Conservation (phyloP, 2,797 vertebrate species). For the Parauchenoglanis ngamensis region DNA sequence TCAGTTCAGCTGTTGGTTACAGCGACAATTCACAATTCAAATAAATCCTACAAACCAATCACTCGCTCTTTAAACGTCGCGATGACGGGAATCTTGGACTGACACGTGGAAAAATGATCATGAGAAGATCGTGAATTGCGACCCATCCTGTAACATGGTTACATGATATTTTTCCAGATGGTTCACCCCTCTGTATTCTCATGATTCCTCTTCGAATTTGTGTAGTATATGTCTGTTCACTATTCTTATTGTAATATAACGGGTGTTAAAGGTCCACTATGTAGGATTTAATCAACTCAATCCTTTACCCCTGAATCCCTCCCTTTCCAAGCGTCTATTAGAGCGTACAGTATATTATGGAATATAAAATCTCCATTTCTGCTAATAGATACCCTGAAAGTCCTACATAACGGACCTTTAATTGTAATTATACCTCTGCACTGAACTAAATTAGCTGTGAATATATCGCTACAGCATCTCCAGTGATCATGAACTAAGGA, state of each 20-base stretch:
- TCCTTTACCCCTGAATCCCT: too few relatives aligned
- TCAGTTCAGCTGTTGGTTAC: neutral
- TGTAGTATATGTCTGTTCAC: neutral
- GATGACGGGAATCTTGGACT: neutral
- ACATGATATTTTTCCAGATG: neutral
- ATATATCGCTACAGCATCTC: neutral
- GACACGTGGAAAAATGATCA: neutral
- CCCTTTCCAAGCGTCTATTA: too few relatives aligned
- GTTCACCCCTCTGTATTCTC: neutral
- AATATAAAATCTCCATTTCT: too few relatives aligned
- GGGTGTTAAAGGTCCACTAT: neutral
- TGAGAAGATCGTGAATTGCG: neutral
- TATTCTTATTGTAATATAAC: neutral
- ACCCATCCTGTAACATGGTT: neutral
- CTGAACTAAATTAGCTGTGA: neutral
- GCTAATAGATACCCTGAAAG: too few relatives aligned
- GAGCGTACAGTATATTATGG: too few relatives aligned
- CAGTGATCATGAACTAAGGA: neutral
- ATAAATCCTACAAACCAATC: too few relatives aligned
- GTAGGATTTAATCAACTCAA: too few relatives aligned
- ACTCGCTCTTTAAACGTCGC: neutral
- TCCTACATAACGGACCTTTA: neutral
- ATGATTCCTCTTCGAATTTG: too few relatives aligned
- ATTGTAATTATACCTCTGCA: neutral
- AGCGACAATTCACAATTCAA: neutral